Conservation (phyloP, 2,113 vertebrate species). For the Ochotona curzoniae region DNA sequence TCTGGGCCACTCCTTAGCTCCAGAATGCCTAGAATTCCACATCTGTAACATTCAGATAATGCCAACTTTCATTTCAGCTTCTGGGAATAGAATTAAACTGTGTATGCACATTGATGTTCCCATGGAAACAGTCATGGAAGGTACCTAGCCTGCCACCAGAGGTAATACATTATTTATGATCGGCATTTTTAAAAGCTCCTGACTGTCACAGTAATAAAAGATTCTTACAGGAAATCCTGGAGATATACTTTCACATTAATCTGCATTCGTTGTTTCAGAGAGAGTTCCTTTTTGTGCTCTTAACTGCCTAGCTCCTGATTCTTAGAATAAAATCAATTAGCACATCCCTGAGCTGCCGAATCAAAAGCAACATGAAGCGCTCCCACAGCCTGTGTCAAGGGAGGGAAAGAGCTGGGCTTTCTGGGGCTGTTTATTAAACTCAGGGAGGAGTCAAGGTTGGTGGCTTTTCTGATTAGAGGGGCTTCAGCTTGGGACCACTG, state of each 20-base stretch:
- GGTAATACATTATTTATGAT: conserved; percentile 76
- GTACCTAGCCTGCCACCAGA: conserved; percentile 49
- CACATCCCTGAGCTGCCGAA: conserved; percentile 10
- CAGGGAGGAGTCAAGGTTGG: background rate
- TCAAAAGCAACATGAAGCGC: conserved; percentile 6
- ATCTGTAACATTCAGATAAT: conserved; percentile 66
- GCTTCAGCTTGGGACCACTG: background rate
- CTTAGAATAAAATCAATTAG: conserved; percentile 64
- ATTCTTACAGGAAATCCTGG: conserved; percentile 75
- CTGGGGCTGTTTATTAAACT: conserved; percentile 8
- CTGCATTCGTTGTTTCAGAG: conserved; percentile 62
- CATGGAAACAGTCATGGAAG: conserved; percentile 65
- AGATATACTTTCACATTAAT: conserved; percentile 61
- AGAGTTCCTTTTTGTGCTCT: conserved; percentile 42
- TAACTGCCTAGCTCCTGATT: conserved; percentile 57
- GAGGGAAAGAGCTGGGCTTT: conserved; percentile 40
- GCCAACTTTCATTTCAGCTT: conserved; percentile 57
- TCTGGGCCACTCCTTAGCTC: conserved; percentile 31
- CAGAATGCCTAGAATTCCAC: conserved; percentile 50
- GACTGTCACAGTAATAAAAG: conserved; percentile 66
- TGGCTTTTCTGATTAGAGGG: background rate
- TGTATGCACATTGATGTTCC: conserved; percentile 65
- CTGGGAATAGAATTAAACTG: conserved; percentile 63
- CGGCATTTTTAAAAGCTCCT: conserved; percentile 65
- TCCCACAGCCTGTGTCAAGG: background rate